Conservation (phyloP, 2,797 vertebrate species). For the Chaenodraco wilsoni region DNA sequence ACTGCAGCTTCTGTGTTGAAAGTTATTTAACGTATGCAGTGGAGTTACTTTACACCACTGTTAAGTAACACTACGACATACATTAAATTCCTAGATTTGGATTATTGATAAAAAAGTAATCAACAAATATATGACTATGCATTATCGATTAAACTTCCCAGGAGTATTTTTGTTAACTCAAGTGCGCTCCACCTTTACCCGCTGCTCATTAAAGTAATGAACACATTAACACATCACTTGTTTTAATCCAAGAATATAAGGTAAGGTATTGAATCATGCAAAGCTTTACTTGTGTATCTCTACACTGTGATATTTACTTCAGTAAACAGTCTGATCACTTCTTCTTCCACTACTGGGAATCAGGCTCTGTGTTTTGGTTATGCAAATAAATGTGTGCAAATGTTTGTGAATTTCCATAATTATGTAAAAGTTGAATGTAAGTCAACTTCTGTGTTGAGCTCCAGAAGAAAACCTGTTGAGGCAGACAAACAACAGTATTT, state of each 20-base stretch:
- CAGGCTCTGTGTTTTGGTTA: neutral
- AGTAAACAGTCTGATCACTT: neutral
- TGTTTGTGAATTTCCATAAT: slow-evolving; percentile 2
- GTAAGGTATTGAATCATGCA: no score
- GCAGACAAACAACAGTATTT: no score
- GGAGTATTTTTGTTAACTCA: no score
- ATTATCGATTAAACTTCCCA: no score
- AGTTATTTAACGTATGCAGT: neutral
- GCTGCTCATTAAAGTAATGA: no score
- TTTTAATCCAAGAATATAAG: no score
- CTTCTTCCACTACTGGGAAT: neutral
- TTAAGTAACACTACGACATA: neutral
- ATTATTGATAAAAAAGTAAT: neutral
- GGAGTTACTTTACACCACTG: neutral
- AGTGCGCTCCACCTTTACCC: no score
- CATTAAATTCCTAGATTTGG: neutral
- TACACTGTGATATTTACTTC: neutral
- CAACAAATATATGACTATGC: no score
- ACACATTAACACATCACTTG: no score
- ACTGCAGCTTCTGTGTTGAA: neutral
- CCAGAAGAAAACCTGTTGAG: neutral
- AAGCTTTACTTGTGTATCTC: neutral
- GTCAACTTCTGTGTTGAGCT: neutral
- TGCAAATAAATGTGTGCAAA: neutral
- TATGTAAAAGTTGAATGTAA: neutral